Evolutionary conservation across 1,140 invertebrate genomes (phyloP).

Genomic region (Pogonomyrmex barbatus): DNA sequence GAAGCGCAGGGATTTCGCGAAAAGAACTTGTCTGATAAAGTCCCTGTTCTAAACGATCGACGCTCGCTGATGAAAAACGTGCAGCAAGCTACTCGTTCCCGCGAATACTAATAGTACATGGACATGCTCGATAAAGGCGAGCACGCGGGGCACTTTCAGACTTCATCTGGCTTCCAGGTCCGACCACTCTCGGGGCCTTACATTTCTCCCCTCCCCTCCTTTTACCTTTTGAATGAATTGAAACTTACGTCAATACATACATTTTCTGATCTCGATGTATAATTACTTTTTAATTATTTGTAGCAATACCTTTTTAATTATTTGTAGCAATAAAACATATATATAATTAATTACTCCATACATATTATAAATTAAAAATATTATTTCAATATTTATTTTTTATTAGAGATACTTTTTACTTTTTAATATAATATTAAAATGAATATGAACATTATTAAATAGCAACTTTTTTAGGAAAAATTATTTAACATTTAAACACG

Average conservation of each 20-base stretch:
- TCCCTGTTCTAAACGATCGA: slow-evolving; percentile 29
- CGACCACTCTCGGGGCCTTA: slow-evolving; percentile 55
- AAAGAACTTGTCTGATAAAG: slow-evolving; percentile 21
- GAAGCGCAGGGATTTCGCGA: neutral
- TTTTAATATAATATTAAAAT: neutral
- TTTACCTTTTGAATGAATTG: too few relatives aligned
- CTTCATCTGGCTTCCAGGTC: slow-evolving; percentile 71
- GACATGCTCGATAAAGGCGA: slow-evolving; percentile 77
- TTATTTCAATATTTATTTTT: neutral
- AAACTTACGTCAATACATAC: neutral
- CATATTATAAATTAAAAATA: neutral
- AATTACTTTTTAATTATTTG: neutral
- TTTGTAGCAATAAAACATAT: neutral
- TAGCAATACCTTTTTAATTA: neutral
- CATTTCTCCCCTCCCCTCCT: neutral
- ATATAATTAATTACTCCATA: neutral
- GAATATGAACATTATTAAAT: neutral
- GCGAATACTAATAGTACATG: slow-evolving; percentile 81
- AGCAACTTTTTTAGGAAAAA: neutral
- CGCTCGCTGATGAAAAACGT: slow-evolving; percentile 70
- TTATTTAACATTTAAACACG: neutral
- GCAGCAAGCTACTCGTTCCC: slow-evolving; percentile 77
- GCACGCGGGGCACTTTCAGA: slow-evolving; percentile 81
- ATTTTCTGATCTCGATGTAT: neutral
- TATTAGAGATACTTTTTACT: neutral